Evolutionary conservation across 2,113 vertebrate genomes (phyloP).

Genomic region (Carlito syrichta): DNA sequence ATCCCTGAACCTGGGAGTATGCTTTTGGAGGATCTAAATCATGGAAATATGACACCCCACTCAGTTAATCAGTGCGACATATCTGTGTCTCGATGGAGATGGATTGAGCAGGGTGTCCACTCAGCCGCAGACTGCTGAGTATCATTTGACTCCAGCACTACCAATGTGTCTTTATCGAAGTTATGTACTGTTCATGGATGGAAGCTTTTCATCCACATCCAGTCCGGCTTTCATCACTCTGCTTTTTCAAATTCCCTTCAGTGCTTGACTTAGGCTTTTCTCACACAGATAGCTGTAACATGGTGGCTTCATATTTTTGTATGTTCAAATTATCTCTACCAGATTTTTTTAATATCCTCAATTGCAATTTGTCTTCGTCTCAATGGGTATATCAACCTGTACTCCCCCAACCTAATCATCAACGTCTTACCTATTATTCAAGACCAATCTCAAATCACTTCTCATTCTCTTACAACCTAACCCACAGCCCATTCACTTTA

Average conservation of each 20-base stretch:
- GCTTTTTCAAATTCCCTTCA: background rate
- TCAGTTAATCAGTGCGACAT: background rate
- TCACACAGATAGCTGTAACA: background rate
- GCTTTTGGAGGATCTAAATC: slow-evolving; percentile 38
- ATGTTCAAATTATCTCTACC: background rate
- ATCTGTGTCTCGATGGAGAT: background rate
- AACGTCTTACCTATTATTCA: background rate
- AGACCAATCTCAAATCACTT: background rate
- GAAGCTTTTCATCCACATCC: background rate
- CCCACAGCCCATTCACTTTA: background rate
- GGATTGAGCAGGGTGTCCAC: background rate
- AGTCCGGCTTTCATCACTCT: background rate
- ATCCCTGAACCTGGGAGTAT: slow-evolving; percentile 37
- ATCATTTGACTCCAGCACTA: background rate
- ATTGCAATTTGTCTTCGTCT: background rate
- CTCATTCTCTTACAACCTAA: background rate
- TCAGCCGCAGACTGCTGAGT: background rate
- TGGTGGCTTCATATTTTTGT: background rate
- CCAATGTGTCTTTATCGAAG: background rate
- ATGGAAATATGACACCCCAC: background rate
- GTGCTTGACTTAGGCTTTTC: background rate
- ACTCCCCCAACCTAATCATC: background rate
- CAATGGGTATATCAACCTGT: background rate
- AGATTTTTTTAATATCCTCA: background rate
- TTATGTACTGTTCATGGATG: background rate